phyloP scores from a whole-genome alignment of 2,113 vertebrate species.

The Cynoglossus semilaevis region DNA sequence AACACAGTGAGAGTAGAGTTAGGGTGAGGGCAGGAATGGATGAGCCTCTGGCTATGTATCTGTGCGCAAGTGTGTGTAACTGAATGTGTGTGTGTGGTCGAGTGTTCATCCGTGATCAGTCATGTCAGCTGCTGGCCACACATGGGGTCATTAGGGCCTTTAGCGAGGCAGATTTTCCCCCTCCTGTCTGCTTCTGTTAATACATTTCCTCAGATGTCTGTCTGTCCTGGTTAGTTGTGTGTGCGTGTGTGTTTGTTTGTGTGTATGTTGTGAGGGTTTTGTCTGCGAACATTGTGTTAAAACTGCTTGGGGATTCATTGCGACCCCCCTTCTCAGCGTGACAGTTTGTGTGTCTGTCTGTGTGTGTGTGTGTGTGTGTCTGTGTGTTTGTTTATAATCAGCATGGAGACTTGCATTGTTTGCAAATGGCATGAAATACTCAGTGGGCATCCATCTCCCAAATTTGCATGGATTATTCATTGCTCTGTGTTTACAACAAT shows the following conservation, averaged over 20 bases:
- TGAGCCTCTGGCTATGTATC: constrained; percentile 26
- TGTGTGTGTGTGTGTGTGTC: constrained; percentile 19
- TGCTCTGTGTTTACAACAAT: constrained; percentile 28
- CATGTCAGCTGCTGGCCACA: constrained; percentile 55
- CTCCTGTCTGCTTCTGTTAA: constrained; percentile 56
- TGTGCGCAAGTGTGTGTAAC: constrained; percentile 10
- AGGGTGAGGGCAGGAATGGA: constrained; percentile 41
- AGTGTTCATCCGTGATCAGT: constrained; percentile 43
- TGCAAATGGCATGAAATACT: constrained; percentile 47
- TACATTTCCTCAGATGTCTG: constrained; percentile 31
- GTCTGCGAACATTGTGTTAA: too few relatives aligned
- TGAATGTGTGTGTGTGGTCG: constrained; percentile 27
- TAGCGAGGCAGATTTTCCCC: constrained; percentile 60
- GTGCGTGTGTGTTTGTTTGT: constrained; percentile 35
- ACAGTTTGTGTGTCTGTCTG: constrained; percentile 10
- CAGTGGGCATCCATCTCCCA: constrained; percentile 29
- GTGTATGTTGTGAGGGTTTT: too few relatives aligned
- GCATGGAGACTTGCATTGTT: constrained; percentile 45
- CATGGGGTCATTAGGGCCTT: constrained; percentile 65
- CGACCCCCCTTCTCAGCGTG: constrained; percentile 20
- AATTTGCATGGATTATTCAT: constrained; percentile 53
- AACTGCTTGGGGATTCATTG: constrained; percentile 21
- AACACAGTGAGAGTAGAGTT: constrained; percentile 19
- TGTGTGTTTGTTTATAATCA: constrained; percentile 27
- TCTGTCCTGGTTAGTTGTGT: constrained; percentile 46